Base-by-base conservation (phyloP, 35 echinoderm and acorn worm species). In the Heliocidaris erythrogramma region DNA sequence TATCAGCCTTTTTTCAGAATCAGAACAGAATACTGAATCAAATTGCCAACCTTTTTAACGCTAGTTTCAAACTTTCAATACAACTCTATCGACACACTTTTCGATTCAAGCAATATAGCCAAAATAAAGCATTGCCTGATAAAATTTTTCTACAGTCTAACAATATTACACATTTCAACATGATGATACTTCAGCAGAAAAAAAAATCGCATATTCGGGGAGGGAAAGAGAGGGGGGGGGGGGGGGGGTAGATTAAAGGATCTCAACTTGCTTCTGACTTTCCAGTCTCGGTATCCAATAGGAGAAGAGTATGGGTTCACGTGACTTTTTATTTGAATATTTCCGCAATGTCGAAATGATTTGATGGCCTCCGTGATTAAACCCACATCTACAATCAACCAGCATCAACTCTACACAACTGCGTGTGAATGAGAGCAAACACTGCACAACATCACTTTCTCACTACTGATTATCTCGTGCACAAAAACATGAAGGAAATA, bases 361-460 rank as follows among this genome's bases (percentile, higher is more conserved):
- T 78, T 18, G 65, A 78, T n/a, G 27, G 65, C 65, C 65, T 78
- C 18, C 65, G 18, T 78, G 65, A n/a, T 78, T 78, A 18, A n/a
- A 78, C 65, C 27, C 65, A 78, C 65, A 78, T 21, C 18, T 78
- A 78, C 65, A 78, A 42, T 24, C 65, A 78, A 27, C 65, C 65
- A 78, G 14, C 65, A 78, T 78, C 27, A 78, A n/a, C 65, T 78
- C 60, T 18, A 21, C 14, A 78, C 17, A 78, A 78, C 65, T 78
- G 65, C 65, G 65, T 78, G 65, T 42, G 35, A 42, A 42, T 42
- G 3, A 78, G 65, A 78, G 65, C 65, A 78, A 78, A 78, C 65
- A 78, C 65, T 27, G 65, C 87, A 89, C 9, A 32, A 47, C 87
- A 32, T 89, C 87, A 89, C 87, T 89, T 89, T 89, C 87, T 89